Evolutionary conservation across 2,888 invertebrate genomes (phyloP).

Genomic region (Luffia ferchaultella): DNA sequence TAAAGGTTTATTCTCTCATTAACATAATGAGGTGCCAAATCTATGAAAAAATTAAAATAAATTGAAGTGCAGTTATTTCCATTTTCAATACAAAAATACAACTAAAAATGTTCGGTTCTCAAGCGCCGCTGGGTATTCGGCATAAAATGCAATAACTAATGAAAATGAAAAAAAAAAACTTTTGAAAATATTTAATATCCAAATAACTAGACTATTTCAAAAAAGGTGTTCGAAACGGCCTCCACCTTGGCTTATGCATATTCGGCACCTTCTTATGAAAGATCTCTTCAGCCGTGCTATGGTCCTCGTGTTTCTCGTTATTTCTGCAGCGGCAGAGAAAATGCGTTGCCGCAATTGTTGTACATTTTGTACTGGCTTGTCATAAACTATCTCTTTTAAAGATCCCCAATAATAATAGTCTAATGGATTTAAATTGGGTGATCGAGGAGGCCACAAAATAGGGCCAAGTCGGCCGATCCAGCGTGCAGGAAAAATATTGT

Average conservation of each 20-base stretch:
- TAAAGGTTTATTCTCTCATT: not conserved
- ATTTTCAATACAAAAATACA: no score
- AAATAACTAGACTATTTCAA: not conserved
- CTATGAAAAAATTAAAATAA: not conserved
- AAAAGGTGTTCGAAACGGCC: slow-evolving; percentile 1
- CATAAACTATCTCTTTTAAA: not conserved
- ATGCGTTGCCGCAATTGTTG: not conserved
- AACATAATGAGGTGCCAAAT: not conserved
- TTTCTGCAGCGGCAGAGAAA: not conserved
- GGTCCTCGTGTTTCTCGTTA: not conserved
- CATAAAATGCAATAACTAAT: not conserved
- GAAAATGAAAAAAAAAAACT: not conserved
- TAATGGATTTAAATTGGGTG: slow-evolving; percentile 1
- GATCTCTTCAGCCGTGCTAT: not conserved
- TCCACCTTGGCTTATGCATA: not conserved
- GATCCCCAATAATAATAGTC: slow-evolving; percentile 1
- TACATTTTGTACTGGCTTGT: not conserved
- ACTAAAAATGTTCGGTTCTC: no score
- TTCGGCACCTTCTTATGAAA: not conserved
- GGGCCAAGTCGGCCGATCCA: slow-evolving; percentile 6
- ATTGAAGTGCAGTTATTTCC: no score
- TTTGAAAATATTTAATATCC: not conserved
- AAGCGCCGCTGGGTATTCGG: no score
- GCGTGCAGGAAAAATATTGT: not conserved
- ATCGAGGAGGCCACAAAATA: slow-evolving; percentile 1